Conservation (phyloP, 2,113 vertebrate species). For the Murina feae region DNA sequence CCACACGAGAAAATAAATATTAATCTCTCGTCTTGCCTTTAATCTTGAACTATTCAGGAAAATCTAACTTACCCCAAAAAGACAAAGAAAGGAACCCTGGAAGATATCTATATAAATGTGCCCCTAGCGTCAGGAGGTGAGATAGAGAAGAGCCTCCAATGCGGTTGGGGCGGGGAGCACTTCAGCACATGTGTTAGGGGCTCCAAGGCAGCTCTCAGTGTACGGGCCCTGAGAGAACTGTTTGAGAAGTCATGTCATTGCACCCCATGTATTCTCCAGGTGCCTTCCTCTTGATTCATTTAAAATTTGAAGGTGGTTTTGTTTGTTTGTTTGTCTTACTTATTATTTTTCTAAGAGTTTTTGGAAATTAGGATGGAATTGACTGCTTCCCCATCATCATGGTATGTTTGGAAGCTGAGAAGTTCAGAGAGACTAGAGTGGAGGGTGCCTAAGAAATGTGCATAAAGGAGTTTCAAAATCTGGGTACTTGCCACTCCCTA, state of each 20-base stretch:
- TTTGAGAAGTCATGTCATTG: not conserved
- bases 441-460: not conserved
- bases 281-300: not conserved
- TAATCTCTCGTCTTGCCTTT: slow-evolving; percentile 1
- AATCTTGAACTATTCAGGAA: slow-evolving; percentile 28
- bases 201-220: not conserved
- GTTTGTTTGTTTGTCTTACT: no score
- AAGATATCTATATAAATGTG: not conserved
- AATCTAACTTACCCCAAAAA: not conserved
- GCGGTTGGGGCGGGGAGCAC: not conserved
- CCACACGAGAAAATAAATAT: slow-evolving; percentile 4
- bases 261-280: no score
- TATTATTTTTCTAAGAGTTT: not conserved
- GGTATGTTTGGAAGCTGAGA: not conserved
- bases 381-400: not conserved
- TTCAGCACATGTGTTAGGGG: no score
- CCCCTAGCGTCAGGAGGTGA: not conserved
- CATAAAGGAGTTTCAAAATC: not conserved
- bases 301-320: not conserved
- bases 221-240: not conserved
- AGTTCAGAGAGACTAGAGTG: not conserved
- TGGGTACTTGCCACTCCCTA: not conserved
- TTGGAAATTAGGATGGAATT: not conserved
- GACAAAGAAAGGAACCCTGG: not conserved
- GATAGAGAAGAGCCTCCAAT: accelerated